Evolutionary conservation across 2,888 invertebrate species (phyloP).

Genomic region (Thelaira solivaga): DNA sequence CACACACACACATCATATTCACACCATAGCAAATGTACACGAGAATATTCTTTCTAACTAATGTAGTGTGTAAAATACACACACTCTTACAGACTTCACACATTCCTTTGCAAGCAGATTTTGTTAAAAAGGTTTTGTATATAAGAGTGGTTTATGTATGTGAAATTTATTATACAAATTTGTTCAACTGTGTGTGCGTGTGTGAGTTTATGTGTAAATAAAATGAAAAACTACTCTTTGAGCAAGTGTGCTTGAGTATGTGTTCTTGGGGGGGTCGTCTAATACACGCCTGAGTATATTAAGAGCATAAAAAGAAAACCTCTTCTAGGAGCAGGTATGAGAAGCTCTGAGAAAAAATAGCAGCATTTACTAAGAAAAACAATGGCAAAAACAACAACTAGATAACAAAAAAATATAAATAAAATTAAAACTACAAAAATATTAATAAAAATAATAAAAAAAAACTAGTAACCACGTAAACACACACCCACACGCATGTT

Average conservation of each 20-base stretch:
- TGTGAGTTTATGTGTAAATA: too few species aligned
- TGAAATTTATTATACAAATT: not conserved
- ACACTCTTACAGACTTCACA: not conserved
- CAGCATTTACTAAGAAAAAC: constrained; percentile 48
- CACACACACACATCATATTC: not conserved
- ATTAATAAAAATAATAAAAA: too few species aligned
- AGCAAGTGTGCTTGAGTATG: not conserved
- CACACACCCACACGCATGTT: not conserved
- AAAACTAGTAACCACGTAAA: not conserved
- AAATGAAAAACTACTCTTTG: too few species aligned
- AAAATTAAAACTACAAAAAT: too few species aligned
- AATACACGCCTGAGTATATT: constrained; percentile 11
- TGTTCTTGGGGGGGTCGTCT: not conserved
- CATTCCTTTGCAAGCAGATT: not conserved
- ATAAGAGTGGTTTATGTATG: constrained; percentile 17
- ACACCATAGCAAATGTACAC: not conserved
- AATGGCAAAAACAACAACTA: not conserved
- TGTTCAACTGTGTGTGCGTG: not conserved
- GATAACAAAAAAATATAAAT: not conserved
- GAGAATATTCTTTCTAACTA: too few species aligned
- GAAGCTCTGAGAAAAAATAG: constrained; percentile 53
- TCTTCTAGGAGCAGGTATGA: constrained; percentile 47
- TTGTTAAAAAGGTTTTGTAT: constrained; percentile 12
- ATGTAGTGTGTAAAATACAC: not conserved
- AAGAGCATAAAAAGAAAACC: constrained; percentile 30